A percentile compares a stretch with the other conserved stretches of the same genome.
phyloP scores from a whole-genome alignment of 2,888 invertebrate genomes.

The Ochropleura leucogaster region DNA sequence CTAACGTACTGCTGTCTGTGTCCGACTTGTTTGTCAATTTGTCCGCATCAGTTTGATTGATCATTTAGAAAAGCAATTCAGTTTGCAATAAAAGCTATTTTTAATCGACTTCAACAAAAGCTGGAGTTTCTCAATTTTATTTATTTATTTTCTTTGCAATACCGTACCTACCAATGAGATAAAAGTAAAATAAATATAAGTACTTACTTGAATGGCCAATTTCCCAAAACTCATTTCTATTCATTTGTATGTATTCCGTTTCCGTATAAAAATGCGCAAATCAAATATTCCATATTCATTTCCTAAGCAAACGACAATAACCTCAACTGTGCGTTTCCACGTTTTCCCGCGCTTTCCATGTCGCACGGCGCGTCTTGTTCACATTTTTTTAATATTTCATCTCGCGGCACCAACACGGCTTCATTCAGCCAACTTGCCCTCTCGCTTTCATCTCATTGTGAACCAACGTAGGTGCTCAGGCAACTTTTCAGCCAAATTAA shows the following conservation, averaged over 20 bases:
- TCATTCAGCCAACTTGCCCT: constrained; percentile 85
- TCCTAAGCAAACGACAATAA: constrained; percentile 50
- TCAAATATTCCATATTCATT: constrained; percentile 45
- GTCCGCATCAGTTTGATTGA: background rate
- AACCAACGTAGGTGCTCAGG: constrained; percentile 68
- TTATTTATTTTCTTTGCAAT: too few relatives aligned
- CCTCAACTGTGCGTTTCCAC: constrained; percentile 48
- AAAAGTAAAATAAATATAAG: background rate
- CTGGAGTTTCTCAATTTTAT: too few relatives aligned
- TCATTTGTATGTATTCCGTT: constrained; percentile 7
- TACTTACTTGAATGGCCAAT: too few relatives aligned
- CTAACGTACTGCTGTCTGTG: background rate
- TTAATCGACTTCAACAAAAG: too few relatives aligned
- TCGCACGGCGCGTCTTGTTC: constrained; percentile 61
- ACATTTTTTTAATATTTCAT: constrained; percentile 86
- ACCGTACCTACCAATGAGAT: background rate
- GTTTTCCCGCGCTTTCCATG: constrained; percentile 59
- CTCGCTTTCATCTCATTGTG: constrained; percentile 89
- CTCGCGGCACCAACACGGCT: constrained; percentile 79
- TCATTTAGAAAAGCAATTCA: background rate
- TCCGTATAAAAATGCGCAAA: constrained; percentile 17
- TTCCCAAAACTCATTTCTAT: constrained; percentile 5
- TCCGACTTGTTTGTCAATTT: background rate
- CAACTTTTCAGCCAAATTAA: constrained; percentile 89
- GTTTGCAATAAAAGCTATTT: background rate